Evolutionary conservation across 2,113 vertebrate species (phyloP), one percentile per base, ranked within the genome.

Genomic region (Myocastor coypus): DNA sequence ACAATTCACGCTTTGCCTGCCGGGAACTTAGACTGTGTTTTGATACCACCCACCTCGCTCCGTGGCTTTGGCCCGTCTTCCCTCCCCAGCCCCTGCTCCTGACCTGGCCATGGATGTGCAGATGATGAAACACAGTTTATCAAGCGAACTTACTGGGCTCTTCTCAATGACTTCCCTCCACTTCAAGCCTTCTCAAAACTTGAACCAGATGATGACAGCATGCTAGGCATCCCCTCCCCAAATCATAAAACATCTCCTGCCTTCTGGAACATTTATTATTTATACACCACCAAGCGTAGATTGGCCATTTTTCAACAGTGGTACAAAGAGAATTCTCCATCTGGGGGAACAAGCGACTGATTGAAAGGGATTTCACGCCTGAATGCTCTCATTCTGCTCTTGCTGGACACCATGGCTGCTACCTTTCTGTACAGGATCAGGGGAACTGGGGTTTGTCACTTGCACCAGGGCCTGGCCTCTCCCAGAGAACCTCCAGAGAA

Each of bases 381-480:
- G 98, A 99, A 99, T 98, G 98, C 98, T 94, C 96, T 97, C 97
- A 98, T 98, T 98, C 98, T 98, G 97, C 93, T 96, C 93, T 26
- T 0, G 97, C 75, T 90, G 97, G 32, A 4, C 75, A 97, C 96
- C 97, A 83, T 95, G 98, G 97, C 97, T 63, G 96, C 96, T 98
- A 96, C 97, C 97, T 98, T 98, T 98, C 98, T 97, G 97, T 98
- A 94, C 97, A 94, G 97, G 98, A 98, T 98, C 98, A 98, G 97
- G 98, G 98, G 98, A 98, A 96, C 98, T 98, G 98, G 97, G 98
- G 98, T 98, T 98, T 98, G 98, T 98, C 98, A 98, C 98, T 98
- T 98, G 98, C 98, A 98, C 98, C 97, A 98, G 92, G 73, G 89
- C 95, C 97, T 94, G 8, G 87, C 98, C 98, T 97, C 97, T 98